phyloP scores from a whole-genome alignment of 1,140 invertebrate genomes.

The Aphelinus atriplicis region DNA sequence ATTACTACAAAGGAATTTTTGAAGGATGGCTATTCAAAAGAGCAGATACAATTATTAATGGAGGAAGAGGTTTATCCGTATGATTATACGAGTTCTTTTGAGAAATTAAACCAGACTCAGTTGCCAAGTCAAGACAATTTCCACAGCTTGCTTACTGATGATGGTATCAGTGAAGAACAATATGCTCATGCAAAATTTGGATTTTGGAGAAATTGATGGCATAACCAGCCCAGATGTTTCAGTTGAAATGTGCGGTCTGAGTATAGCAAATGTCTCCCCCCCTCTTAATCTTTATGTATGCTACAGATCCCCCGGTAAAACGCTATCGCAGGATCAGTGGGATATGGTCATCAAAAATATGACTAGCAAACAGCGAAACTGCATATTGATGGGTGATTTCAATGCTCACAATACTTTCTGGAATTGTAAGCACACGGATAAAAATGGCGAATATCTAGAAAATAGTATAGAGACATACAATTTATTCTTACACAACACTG shows the following conservation, averaged over 20 bases:
- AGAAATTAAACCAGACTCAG: too few species aligned
- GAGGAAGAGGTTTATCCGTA: too few species aligned
- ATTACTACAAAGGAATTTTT: background rate
- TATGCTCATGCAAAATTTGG: too few species aligned
- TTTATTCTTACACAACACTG: background rate
- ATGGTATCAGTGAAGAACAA: too few species aligned
- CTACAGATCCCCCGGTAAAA: background rate
- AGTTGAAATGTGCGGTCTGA: constrained; percentile 11
- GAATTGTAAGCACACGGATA: background rate
- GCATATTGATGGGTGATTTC: background rate
- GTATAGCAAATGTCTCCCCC: constrained; percentile 8
- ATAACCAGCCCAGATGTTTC: background rate
- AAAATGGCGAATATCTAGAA: background rate
- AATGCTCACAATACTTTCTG: background rate
- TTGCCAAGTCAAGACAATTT: too few species aligned
- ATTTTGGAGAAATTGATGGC: constrained; percentile 8
- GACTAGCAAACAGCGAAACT: background rate
- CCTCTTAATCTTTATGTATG: background rate
- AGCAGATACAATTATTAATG: too few species aligned
- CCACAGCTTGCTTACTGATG: too few species aligned
- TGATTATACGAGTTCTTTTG: too few species aligned
- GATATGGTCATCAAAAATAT: background rate
- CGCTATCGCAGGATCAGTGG: constrained; percentile 6
- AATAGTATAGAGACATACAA: background rate
- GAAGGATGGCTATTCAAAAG: too few species aligned